These are phyloP conservation scores for Oreochromis mossambicus DNA, from an alignment of 2,797 vertebrate species.

Conservation along the genomic window DNA sequence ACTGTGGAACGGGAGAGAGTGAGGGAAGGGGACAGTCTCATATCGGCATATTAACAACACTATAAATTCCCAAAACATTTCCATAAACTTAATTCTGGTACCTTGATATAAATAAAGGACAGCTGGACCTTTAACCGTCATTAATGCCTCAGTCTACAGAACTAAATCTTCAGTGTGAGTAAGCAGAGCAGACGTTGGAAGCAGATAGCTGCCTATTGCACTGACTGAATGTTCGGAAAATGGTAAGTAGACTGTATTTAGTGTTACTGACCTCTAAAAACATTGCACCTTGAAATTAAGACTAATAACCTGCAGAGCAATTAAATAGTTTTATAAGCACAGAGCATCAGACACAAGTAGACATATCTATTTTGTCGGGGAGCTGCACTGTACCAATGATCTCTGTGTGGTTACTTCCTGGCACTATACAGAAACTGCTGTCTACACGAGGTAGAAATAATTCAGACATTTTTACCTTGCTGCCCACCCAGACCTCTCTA, in stretches of 20 bases:
- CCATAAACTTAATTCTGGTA: not conserved
- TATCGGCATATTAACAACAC: not conserved
- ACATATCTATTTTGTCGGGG: not conserved
- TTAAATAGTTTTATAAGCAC: not conserved
- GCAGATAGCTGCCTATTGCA: not conserved
- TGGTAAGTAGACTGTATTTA: not conserved
- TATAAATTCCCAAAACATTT: not conserved
- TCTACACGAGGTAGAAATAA: not conserved
- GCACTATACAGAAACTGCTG: not conserved
- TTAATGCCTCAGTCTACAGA: not conserved
- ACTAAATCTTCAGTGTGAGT: not conserved
- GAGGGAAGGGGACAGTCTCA: not conserved
- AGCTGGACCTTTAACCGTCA: not conserved
- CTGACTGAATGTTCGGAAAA: rapidly evolving
- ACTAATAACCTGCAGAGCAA: not conserved
- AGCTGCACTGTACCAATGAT: not conserved
- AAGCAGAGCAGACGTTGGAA: not conserved
- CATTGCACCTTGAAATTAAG: not conserved
- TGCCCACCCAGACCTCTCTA: not conserved
- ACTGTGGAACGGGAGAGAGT: not conserved
- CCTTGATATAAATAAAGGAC: not conserved
- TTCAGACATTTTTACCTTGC: not conserved
- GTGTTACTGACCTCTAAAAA: not conserved
- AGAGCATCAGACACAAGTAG: not conserved
- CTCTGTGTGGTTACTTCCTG: not conserved